phyloP scores from a whole-genome alignment of 2,113 vertebrate genomes.

The Pterocles gutturalis region DNA sequence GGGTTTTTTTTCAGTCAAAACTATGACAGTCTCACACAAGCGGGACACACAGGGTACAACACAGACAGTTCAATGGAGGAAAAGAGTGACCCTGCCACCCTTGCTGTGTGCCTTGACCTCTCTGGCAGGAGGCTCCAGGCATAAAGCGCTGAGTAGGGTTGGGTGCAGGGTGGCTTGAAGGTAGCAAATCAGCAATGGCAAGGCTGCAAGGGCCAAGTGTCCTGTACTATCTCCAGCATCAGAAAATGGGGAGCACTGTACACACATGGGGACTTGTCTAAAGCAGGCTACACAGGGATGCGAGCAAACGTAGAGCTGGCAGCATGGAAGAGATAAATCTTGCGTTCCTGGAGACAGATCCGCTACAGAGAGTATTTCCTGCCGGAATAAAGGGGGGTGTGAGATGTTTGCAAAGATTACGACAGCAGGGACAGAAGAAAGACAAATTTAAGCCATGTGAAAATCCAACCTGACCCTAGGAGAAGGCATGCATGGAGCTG shows the following conservation, averaged over 20 bases:
- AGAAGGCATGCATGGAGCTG: not conserved
- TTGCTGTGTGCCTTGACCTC: not conserved
- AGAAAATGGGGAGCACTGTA: not conserved
- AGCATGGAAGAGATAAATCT: not conserved
- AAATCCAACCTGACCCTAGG: not conserved
- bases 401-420: not conserved
- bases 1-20: too few species aligned
- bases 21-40: not conserved
- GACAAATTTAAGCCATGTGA: not conserved
- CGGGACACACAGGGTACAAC: not conserved
- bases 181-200: too few species aligned
- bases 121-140: not conserved
- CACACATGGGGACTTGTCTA: not conserved
- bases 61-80: not conserved
- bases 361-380: not conserved
- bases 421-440: not conserved
- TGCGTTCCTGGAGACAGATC: not conserved
- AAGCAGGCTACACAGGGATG: not conserved
- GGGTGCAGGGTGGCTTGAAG: not conserved
- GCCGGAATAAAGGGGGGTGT: not conserved
- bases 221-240: not conserved
- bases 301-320: not conserved
- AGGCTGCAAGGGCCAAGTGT: not conserved
- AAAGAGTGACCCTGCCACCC: not conserved
- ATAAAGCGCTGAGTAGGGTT: not conserved